Conservation (phyloP, 1,140 invertebrate species). For the Trachymyrmex cornetzi region DNA sequence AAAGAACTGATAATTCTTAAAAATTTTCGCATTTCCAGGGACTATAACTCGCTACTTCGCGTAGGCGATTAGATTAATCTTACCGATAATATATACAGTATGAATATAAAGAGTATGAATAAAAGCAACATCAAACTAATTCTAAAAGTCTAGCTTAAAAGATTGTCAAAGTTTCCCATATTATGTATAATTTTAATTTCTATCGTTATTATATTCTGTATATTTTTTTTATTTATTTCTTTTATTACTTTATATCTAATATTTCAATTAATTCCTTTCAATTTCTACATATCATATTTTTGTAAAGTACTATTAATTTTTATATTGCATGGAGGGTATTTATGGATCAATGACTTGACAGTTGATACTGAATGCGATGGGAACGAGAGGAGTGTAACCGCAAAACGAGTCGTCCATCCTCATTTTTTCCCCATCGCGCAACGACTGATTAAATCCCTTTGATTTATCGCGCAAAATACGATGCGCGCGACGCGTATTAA, state of each 20-base stretch:
- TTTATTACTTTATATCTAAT: background rate
- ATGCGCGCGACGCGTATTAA: conserved; percentile 57
- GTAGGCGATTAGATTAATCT: no score
- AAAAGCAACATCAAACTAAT: no score
- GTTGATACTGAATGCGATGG: conserved; percentile 8
- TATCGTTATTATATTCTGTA: background rate
- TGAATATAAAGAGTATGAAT: no score
- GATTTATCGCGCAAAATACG: conserved; percentile 67
- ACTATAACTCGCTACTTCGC: no score
- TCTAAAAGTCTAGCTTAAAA: background rate
- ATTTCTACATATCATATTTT: background rate
- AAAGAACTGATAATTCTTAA: no score
- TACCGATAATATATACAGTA: no score
- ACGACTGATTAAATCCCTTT: conserved; percentile 66
- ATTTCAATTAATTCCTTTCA: conserved; percentile 9
- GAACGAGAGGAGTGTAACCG: conserved; percentile 19
- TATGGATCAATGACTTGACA: conserved; percentile 8
- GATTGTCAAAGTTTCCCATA: background rate
- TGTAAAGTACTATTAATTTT: background rate
- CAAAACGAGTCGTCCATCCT: conserved; percentile 25
- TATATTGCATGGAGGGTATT: background rate
- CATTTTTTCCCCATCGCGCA: conserved; percentile 46
- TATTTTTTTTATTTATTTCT: background rate
- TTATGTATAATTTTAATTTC: background rate
- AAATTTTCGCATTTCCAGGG: no score